Percentiles rank a stretch among this genome's conserved stretches.
phyloP scores from a whole-genome alignment of 1,140 invertebrate species.

The Kradibia gibbosae region DNA sequence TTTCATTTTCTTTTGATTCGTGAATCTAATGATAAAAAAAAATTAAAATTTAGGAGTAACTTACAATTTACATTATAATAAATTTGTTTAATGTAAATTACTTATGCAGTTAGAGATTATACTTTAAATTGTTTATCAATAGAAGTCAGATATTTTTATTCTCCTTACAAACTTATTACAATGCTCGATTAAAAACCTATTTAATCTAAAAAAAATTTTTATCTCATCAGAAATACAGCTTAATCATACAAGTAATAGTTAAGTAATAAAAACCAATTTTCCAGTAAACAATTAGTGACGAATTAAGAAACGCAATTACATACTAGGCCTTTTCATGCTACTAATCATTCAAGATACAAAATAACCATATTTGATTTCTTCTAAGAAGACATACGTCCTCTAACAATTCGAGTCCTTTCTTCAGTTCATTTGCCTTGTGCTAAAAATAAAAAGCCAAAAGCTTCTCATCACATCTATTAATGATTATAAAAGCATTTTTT shows the following conservation, averaged over 20 bases:
- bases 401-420: neutral
- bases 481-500: no score
- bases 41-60: no score
- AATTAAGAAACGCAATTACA: conserved; percentile 29
- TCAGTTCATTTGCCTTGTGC: conserved; percentile 21
- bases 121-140: neutral
- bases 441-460: conserved; percentile 4
- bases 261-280: conserved; percentile 6
- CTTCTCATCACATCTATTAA: no score
- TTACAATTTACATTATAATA: no score
- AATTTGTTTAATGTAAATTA: no score
- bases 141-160: neutral
- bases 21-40: no score
- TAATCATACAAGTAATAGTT: neutral
- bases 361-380: conserved; percentile 11
- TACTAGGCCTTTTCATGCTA: neutral
- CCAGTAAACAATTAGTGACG: neutral
- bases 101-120: no score
- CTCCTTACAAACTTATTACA: neutral
- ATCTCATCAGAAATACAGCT: neutral
- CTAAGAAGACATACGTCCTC: conserved; percentile 19
- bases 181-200: neutral
- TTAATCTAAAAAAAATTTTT: neutral
- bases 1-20: no score
- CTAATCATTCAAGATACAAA: conserved; percentile 32